Evolutionary conservation across 37 sponge, comb jelly and placozoan species (phyloP), one percentile per base, ranked within the genome.

Genomic region (Lycopodina hypogea): DNA sequence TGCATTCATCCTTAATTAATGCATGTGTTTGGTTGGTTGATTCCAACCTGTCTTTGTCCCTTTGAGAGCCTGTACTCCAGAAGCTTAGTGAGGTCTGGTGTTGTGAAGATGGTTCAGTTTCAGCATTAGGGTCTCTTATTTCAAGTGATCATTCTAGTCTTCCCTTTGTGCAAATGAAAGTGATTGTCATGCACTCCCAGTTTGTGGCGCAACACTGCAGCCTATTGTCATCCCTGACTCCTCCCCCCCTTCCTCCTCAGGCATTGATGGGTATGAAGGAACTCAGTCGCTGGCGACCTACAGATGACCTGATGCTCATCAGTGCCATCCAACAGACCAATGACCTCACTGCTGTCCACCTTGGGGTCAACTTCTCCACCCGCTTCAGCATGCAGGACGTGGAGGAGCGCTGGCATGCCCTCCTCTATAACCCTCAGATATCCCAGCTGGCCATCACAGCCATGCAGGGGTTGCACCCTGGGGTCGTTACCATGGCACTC

Each of bases 361-460:
- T 82, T 21, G 97, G 94, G 18, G 90, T 91, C 6, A 94, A 92
- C 68, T 96, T 96, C 72, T 96, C 97, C 50, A 89, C 91, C 37
- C 57, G 83, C 39, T 96, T 96, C 57, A 94, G 90, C 23, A 82
- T 91, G 37, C 82, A 70, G 53, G 97, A 96, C 72, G 82, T 96
- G n/a, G 92, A 96, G 80, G 92, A 94, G 37, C 62, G 95, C 9
- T 96, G 97, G 97, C 68, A 96, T 65, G 92, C 97, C 11, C 83
- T 96, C 21, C 85, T 96, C 50, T 94, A 91, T 50, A 87, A 91
- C 71, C 87, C 89, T 0, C 84, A 83, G 29, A 81, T 94, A 4
- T 94, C 95, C 42, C 85, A 85, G 72, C 39, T 89, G 29, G 90
- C 96, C 21, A 56, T 92, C 19, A 81, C 81, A 56, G 94, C 94